phyloP scores from a whole-genome alignment of 1,140 invertebrate species.

The Bombus turneri region DNA sequence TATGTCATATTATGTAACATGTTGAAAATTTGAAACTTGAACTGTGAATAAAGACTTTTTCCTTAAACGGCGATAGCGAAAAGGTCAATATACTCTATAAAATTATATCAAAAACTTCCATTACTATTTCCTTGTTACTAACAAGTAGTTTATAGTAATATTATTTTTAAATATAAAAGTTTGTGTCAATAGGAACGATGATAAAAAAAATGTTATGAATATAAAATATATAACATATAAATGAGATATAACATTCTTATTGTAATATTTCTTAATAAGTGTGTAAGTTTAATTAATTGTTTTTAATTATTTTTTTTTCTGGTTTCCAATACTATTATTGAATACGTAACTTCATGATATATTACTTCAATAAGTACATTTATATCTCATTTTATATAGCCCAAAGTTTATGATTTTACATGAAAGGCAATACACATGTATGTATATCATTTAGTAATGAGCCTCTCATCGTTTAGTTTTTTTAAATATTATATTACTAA shows the following conservation, averaged over 20 bases:
- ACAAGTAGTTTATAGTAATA: constrained; percentile 3
- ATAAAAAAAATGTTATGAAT: constrained; percentile 21
- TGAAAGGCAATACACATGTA: constrained; percentile 2
- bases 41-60: too few species aligned
- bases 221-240: constrained; percentile 9
- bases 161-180: constrained; percentile 9
- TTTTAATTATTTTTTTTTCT: not conserved
- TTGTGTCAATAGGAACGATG: not conserved
- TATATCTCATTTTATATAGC: not conserved
- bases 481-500: not conserved
- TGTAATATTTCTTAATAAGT: constrained; percentile 20
- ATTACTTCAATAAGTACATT: not conserved
- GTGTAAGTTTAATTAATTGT: not conserved
- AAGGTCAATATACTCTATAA: not conserved
- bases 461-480: constrained; percentile 14
- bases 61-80: too few species aligned
- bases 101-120: constrained; percentile 27
- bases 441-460: constrained; percentile 15
- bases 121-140: constrained; percentile 16
- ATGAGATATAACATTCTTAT: constrained; percentile 17
- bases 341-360: not conserved
- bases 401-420: constrained; percentile 4
- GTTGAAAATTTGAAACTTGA: too few species aligned
- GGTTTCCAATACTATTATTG: not conserved
- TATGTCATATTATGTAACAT: too few species aligned